Base-by-base conservation (phyloP, 2,113 vertebrate species). In the Clinocottus analis region DNA sequence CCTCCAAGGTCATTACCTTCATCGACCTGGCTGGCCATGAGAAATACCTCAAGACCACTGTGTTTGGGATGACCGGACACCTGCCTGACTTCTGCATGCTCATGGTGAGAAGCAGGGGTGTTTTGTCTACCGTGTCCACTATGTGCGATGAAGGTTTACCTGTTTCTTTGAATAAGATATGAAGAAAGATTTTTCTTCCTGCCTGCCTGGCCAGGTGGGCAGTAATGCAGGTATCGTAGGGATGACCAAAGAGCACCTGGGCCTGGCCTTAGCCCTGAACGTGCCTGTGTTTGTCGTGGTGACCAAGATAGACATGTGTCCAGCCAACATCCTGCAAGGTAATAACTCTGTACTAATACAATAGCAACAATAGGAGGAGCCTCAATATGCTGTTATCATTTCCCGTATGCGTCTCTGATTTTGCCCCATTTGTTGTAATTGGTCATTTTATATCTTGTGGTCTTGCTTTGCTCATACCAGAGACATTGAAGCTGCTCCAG, bases 241-340 rank as follows among this genome's bases (percentile, higher is more conserved):
- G 35, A 99, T 99, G 98, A 99, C 98, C 88, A 99, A 99, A 94
- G 98, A 99, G 90, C 98, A 99, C 82, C 93, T 99, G 89, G 98
- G 98, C 53, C 92, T 99, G 90, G 98, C 98, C 0, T 89, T 99
- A 88, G 98, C 98, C 13, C 96, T 99, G 79, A 99, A 97, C 0
- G 98, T 99, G 63, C 98, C 98, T 0, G 98, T 99, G 78, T 99
- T 99, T 87, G 98, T 99, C 47, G 98, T 99, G 85, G 98, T 99
- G 83, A 99, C 98, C 83, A 99, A 99, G 94, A 99, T 99, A 23
- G 98, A 99, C 91, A 99, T 99, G 98, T 99, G 98, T 92, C 98
- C 98, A 33, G 96, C 98, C 87, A 99, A 99, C 88, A 99, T 99
- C 90, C 92, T 99, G 41, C 98, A 99, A 96, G 98, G 98, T 99